Percentiles rank a stretch among this genome's conserved stretches.
phyloP scores from a whole-genome alignment of 2,888 invertebrate species.

The Argyresthia goedartella region DNA sequence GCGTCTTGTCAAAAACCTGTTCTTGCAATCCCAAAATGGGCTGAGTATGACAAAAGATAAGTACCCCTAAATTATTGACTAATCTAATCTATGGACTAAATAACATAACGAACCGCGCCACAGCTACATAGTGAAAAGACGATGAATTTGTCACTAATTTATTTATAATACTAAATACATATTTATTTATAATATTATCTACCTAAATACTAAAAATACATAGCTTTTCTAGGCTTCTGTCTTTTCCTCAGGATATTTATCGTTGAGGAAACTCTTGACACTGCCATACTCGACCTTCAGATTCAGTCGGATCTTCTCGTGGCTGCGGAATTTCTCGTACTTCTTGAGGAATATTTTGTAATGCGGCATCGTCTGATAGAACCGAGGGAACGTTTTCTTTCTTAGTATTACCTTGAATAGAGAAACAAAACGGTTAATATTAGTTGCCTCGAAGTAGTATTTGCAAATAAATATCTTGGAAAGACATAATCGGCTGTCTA shows the following conservation, averaged over 20 bases:
- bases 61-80: too few relatives aligned
- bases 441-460: too few relatives aligned
- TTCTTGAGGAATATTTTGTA: conserved; percentile 77
- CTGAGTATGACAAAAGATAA: too few relatives aligned
- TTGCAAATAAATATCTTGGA: too few relatives aligned
- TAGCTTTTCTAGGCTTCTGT: conserved; percentile 15
- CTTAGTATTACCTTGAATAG: conserved; percentile 64
- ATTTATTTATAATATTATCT: neutral
- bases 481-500: too few relatives aligned
- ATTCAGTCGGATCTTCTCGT: conserved; percentile 74
- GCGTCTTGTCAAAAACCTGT: too few relatives aligned
- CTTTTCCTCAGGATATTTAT: conserved; percentile 75
- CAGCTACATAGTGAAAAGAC: neutral
- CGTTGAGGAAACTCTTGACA: conserved; percentile 78
- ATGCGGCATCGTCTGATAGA: conserved; percentile 75
- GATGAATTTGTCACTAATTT: neutral
- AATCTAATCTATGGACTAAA: too few relatives aligned
- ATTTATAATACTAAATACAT: conserved; percentile 4
- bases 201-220: conserved; percentile 15
- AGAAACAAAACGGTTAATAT: too few relatives aligned
- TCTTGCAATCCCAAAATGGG: too few relatives aligned
- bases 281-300: conserved; percentile 79
- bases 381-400: conserved; percentile 76
- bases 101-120: too few relatives aligned
- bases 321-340: conserved; percentile 77